Conservation (phyloP, 2,797 vertebrate genomes). For the Sebastes kiyomatsui region DNA sequence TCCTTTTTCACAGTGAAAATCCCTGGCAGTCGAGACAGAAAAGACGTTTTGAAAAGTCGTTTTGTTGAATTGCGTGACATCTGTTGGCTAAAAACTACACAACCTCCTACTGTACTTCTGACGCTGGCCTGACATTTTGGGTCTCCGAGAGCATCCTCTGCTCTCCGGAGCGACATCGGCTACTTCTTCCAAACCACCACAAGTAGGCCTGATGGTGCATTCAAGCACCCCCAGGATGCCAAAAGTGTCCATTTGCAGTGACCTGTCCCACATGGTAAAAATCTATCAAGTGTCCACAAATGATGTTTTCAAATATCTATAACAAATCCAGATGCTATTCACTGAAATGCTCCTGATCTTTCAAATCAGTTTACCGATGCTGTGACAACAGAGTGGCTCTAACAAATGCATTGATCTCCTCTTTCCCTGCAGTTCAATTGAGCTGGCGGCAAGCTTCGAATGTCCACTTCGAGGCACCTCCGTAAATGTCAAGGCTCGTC, state of each 20-base stretch:
- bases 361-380: slow-evolving; percentile 45
- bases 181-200: slow-evolving; percentile 31
- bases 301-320: slow-evolving; percentile 67
- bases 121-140: slow-evolving; percentile 42
- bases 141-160: slow-evolving; percentile 38
- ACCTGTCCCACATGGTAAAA: slow-evolving; percentile 56
- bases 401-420: slow-evolving; percentile 32
- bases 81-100: slow-evolving; percentile 63
- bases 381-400: slow-evolving; percentile 52
- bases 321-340: slow-evolving; percentile 65
- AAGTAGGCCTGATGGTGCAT: slow-evolving; percentile 29
- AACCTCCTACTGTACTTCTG: slow-evolving; percentile 49
- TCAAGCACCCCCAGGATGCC: slow-evolving; percentile 37
- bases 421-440: slow-evolving; percentile 82
- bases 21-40: slow-evolving; percentile 73
- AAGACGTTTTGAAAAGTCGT: slow-evolving; percentile 46
- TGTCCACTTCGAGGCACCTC: slow-evolving; percentile 96
- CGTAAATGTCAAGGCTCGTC: slow-evolving; percentile 93
- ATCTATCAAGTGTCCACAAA: slow-evolving; percentile 65
- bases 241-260: slow-evolving; percentile 43
- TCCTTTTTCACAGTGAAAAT: slow-evolving; percentile 78
- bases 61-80: slow-evolving; percentile 58
- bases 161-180: slow-evolving; percentile 32
- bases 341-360: slow-evolving; percentile 50
- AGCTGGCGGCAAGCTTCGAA: slow-evolving; percentile 97